Evolutionary conservation across 1,140 invertebrate genomes (phyloP), one percentile per base, ranked within the genome.

Genomic region (Rhopalosiphum maidis): DNA sequence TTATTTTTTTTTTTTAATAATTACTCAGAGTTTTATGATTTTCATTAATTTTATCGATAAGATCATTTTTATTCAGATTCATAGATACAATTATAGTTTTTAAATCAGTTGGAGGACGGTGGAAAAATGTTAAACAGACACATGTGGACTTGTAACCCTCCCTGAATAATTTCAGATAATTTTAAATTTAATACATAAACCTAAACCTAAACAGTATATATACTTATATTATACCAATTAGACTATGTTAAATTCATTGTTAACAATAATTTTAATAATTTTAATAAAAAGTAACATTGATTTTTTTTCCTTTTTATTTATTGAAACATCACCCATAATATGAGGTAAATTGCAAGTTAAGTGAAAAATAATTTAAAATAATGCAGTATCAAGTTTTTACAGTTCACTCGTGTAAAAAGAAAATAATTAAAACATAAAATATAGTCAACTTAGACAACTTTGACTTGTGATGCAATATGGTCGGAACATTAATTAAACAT

Each of bases 351-450:
- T 77, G 0, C 60, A n/a, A n/a, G 60, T 77, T 77, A 77, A 77
- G 60, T 68, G 30, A 77, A 77, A 77, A n/a, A n/a, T 77, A 77
- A 77, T 77, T 77, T 35, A 77, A 77, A n/a, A n/a, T 77, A 77
- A n/a, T 77, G 0, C 15, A 77, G n/a, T 77, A 77, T 77, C 60
- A n/a, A 77, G n/a, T 77, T 77, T 77, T n/a, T 77, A n/a, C 60
- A 77, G n/a, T n/a, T 18, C n/a, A 77, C 60, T 77, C 30, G n/a
- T 35, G n/a, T 77, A 77, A 77, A 77, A 77, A 77, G 60, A 21
- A 77, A 77, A 77, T 77, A 77, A 77, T 77, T 77, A 77, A 77
- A 77, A 77, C 60, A 77, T 77, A 77, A 77, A 77, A 77, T 77
- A 15, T 77, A 77, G 30, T 77, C 60, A 77, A 77, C 60, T 77